Evolutionary conservation across 2,797 vertebrate species (phyloP), one percentile per base, ranked within the genome.

Genomic region (Sorex maritimensis): DNA sequence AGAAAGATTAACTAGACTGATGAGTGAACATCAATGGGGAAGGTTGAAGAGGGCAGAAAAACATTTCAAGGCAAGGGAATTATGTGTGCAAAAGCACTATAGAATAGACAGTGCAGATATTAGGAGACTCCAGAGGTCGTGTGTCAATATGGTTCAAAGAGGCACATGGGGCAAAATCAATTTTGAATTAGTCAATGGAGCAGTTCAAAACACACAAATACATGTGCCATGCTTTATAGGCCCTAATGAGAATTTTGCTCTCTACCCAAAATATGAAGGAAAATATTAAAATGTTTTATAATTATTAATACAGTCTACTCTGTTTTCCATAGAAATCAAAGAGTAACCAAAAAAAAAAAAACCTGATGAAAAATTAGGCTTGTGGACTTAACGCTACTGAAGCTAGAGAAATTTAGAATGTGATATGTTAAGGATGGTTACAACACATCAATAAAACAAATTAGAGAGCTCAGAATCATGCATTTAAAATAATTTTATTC

Each of bases 211-310:
- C 38, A 26, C 44, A 41, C 44, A 55, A 55, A 55, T 55, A 55
- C 52, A 55, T 17, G 8, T 23, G 21, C 21, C 21, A 24, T 26
- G 21, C 24, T 65, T 65, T 65, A 2, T 58, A 41, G n/a, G 13
- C 26, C 6, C 28, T 65, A 55, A 30, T 12, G 46, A 72, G 24
- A 30, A 77, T 65, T 85, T 71, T 24, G 41, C 23, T 72, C 41
- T 85, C 41, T 73, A 49, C 28, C 34, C 2, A 67, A 55, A 65
- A 6, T 71, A 11, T 15, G 67, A 34, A 6, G 65, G 41, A 92
- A 81, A 38, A 14, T 7, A 71, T 81, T 81, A 65, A 86, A 72
- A 78, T 67, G 17, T 44, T 89, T 92, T 49, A 38, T 81, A 49
- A 55, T 5, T 9, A 4, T 9, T 92, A 77, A 75, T 65, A 12